Evolutionary conservation across 1,140 invertebrate species (phyloP).

Genomic region (Chrysomallon squamiferum): DNA sequence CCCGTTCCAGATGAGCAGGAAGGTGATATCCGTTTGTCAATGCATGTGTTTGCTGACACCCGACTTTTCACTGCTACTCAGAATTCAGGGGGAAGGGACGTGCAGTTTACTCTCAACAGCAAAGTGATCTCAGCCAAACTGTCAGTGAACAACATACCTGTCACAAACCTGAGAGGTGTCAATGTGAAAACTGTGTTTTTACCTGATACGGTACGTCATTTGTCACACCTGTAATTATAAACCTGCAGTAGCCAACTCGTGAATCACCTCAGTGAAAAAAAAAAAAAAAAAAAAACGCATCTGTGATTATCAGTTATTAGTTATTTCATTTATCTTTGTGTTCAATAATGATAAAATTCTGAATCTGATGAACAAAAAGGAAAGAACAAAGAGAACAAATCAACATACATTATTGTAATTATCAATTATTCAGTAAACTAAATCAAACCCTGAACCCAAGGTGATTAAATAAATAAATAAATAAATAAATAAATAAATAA

Average conservation of each 20-base stretch:
- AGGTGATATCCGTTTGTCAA: too few species aligned
- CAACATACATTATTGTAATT: too few species aligned
- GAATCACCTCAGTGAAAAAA: neutral
- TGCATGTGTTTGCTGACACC: constrained; percentile 17
- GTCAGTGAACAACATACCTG: constrained; percentile 8
- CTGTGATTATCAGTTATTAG: neutral
- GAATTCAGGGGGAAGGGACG: neutral
- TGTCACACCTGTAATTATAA: neutral
- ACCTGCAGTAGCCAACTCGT: neutral
- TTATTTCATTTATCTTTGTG: neutral
- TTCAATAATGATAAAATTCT: too few species aligned
- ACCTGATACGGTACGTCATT: constrained; percentile 24
- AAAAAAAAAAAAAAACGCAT: too few species aligned
- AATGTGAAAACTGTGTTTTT: constrained; percentile 31
- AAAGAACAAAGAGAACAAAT: too few species aligned
- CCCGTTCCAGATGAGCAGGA: too few species aligned
- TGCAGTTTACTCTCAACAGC: constrained; percentile 24
- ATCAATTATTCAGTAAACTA: too few species aligned
- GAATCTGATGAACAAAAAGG: too few species aligned
- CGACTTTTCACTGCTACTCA: constrained; percentile 7
- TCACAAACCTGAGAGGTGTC: constrained; percentile 18
- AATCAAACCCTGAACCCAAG: too few species aligned
- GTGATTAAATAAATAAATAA: too few species aligned
- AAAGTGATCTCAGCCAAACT: constrained; percentile 43
- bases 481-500: too few species aligned